Conservation (phyloP, 2,797 vertebrate genomes). For the Odontamblyopus lacepedii region DNA sequence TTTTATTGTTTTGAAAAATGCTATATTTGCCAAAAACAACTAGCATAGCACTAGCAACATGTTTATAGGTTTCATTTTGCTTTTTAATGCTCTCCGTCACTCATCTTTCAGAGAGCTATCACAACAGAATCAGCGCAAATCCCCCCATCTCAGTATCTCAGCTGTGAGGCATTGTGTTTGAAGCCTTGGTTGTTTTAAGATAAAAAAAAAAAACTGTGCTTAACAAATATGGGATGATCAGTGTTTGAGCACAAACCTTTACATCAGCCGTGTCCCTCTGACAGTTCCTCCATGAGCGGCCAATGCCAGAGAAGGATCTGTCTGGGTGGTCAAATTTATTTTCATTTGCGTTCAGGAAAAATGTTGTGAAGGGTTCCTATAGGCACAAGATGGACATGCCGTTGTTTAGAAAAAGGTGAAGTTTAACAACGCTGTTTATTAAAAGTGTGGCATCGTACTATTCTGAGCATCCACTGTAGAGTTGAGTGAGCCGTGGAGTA, state of each 20-base stretch:
- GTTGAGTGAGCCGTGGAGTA: slow-evolving; percentile 93
- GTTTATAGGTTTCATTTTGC: too few species aligned
- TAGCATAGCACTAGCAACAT: too few species aligned
- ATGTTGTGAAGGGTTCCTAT: slow-evolving; percentile 96
- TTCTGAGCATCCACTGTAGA: slow-evolving; percentile 94
- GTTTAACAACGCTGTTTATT: background rate
- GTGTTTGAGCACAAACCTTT: slow-evolving; percentile 76
- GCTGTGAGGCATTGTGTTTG: background rate
- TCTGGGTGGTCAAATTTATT: slow-evolving; percentile 96
- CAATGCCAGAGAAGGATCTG: slow-evolving; percentile 92
- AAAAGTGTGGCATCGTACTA: slow-evolving; percentile 75
- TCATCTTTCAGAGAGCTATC: too few species aligned
- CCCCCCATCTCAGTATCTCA: too few species aligned
- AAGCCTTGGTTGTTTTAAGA: background rate
- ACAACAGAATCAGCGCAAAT: too few species aligned
- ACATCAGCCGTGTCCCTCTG: slow-evolving; percentile 98
- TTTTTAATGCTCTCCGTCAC: too few species aligned
- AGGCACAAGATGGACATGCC: slow-evolving; percentile 24
- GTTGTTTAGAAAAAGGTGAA: background rate
- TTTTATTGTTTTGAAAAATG: too few species aligned
- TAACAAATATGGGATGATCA: background rate
- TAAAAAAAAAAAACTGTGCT: too few species aligned
- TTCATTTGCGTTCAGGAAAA: slow-evolving; percentile 95
- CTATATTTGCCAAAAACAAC: too few species aligned
- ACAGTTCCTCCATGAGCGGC: slow-evolving; percentile 94